A percentile compares a stretch with the other conserved stretches of the same genome.
These are phyloP conservation scores for Thymelicus sylvestris DNA, from an alignment of 2,888 invertebrate genomes.

Conservation along the genomic window DNA sequence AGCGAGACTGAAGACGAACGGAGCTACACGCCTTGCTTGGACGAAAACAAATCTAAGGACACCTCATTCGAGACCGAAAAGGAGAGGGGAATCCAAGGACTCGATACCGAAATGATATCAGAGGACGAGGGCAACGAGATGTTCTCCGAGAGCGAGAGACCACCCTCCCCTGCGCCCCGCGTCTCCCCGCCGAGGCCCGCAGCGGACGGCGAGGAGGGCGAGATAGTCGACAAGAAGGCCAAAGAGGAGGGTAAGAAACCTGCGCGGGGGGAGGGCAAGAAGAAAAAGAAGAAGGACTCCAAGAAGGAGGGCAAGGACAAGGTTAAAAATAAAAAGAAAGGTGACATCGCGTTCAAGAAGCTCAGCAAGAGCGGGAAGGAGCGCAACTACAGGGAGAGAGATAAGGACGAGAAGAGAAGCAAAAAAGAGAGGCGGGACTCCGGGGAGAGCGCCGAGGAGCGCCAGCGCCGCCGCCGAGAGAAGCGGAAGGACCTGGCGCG, in stretches of 20 bases:
- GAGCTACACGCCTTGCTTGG: conserved; percentile 89
- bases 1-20: conserved; percentile 87
- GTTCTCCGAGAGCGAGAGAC: conserved; percentile 84
- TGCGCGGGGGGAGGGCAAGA: conserved; percentile 62
- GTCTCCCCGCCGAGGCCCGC: conserved; percentile 57
- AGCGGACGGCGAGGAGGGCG: conserved; percentile 80
- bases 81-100: conserved; percentile 81
- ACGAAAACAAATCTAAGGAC: conserved; percentile 84
- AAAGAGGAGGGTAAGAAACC: conserved; percentile 48
- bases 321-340: conserved; percentile 77
- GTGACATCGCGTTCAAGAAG: conserved; percentile 90
- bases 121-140: conserved; percentile 88
- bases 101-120: conserved; percentile 90
- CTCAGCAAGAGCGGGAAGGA: conserved; percentile 91
- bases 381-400: conserved; percentile 90
- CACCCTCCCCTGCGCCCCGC: conserved; percentile 65
- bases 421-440: conserved; percentile 57
- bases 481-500: conserved; percentile 92
- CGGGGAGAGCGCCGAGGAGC: conserved; percentile 56
- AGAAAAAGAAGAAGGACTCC: conserved; percentile 82
- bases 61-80: conserved; percentile 66
- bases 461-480: conserved; percentile 70
- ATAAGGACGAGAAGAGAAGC: conserved; percentile 61
- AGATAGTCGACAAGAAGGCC: conserved; percentile 67
- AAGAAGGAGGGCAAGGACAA: conserved; percentile 78